Percentiles rank a stretch among this genome's conserved stretches.
phyloP scores from a whole-genome alignment of 1,140 invertebrate species.

The Steinernema feltiae region DNA sequence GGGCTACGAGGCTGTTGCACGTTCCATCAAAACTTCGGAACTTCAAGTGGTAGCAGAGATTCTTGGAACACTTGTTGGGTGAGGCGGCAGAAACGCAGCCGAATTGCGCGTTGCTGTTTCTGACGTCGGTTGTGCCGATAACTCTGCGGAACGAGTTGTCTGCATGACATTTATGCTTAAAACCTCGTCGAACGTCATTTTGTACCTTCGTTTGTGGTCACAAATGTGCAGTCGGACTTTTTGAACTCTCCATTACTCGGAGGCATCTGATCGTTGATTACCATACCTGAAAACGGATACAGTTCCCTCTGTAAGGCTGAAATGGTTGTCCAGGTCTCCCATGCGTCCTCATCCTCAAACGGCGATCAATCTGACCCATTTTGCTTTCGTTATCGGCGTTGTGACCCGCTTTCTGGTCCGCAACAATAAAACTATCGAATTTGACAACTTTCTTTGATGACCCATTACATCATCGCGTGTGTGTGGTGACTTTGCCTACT shows the following conservation, averaged over 20 bases:
- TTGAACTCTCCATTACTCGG: slow-evolving; percentile 48
- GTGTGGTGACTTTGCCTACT: not conserved
- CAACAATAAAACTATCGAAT: slow-evolving; percentile 12
- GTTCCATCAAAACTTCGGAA: slow-evolving; percentile 86
- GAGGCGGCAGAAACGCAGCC: slow-evolving; percentile 49
- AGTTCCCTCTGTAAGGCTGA: too few species aligned
- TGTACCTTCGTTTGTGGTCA: slow-evolving; percentile 54
- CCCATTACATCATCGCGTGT: not conserved
- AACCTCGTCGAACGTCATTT: slow-evolving; percentile 12
- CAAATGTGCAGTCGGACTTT: slow-evolving; percentile 52
- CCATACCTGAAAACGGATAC: slow-evolving; percentile 39
- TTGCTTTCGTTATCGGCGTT: slow-evolving; percentile 11
- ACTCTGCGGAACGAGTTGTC: slow-evolving; percentile 37
- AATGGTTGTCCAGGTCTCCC: not conserved
- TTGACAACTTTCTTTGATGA: slow-evolving; percentile 11
- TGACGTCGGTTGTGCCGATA: slow-evolving; percentile 51
- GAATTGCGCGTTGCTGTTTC: slow-evolving; percentile 52
- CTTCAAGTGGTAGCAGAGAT: slow-evolving; percentile 63
- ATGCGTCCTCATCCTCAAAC: not conserved
- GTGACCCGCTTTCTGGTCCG: not conserved
- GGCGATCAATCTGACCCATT: not conserved
- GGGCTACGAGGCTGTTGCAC: slow-evolving; percentile 87
- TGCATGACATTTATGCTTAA: not conserved
- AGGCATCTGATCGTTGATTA: slow-evolving; percentile 36
- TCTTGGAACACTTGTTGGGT: slow-evolving; percentile 47